Evolutionary conservation across 2,797 vertebrate genomes (phyloP).

Genomic region (Buceros bicornis): DNA sequence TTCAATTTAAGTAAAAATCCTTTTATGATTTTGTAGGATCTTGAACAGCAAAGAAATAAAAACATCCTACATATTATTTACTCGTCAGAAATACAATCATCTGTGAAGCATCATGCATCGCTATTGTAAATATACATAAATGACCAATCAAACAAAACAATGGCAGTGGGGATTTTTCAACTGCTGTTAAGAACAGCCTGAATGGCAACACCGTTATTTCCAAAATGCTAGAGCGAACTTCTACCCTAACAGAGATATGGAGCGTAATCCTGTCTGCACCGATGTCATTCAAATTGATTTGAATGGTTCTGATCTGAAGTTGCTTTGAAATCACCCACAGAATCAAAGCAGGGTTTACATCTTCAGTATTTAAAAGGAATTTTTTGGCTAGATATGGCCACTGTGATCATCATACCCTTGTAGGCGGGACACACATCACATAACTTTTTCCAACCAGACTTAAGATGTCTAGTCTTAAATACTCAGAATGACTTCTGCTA

Average conservation of each 20-base stretch:
- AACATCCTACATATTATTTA: neutral
- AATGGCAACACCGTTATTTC: neutral
- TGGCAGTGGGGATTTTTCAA: neutral
- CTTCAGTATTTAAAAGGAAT: neutral
- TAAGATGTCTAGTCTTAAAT: neutral
- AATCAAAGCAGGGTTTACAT: neutral
- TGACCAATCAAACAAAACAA: constrained; percentile 33
- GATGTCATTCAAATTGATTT: neutral
- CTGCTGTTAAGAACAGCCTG: neutral
- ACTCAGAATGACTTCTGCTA: neutral
- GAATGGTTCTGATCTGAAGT: neutral
- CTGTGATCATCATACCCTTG: neutral
- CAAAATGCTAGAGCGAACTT: neutral
- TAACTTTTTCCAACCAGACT: neutral
- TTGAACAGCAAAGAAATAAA: neutral
- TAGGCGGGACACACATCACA: rapidly evolving
- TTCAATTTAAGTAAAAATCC: neutral
- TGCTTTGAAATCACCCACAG: neutral
- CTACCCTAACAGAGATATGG: neutral
- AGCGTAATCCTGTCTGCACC: neutral
- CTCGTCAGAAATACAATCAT: neutral
- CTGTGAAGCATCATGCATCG: neutral
- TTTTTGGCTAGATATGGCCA: neutral
- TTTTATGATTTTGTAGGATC: neutral
- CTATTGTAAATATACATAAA: neutral